Base-by-base conservation (phyloP, 2,888 invertebrate species). In the Kuschelorhynchus macadamiae region DNA sequence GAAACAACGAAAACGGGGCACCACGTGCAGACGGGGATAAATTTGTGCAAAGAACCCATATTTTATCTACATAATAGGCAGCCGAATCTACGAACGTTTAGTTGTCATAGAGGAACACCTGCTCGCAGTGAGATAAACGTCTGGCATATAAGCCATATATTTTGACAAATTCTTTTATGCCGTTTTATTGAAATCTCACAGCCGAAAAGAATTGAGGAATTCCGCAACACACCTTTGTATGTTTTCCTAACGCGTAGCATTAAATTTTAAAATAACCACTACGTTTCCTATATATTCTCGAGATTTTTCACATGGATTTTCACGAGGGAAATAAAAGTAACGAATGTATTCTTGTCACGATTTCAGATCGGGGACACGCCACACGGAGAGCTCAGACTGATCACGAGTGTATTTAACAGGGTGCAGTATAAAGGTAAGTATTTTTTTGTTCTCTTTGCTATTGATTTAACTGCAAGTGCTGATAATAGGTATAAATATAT, bases 321-420 rank as follows among this genome's bases (percentile, higher is more conserved):
- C 53, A 55, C 53, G 21, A 25, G 47, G 53, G 53, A 53, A 66
- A 72, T 72, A 72, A 68, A 68, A 68, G 49, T 69, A 69, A 64
- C 60, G 52, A 74, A 74, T 74, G 72, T 74, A 73, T 75, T 75
- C 73, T 75, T 75, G 74, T 75, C 76, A 75, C 74, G 72, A 69
- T 87, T 87, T 66, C 89, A 96, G 94, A 92, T 95, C 79, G 94
- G 95, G 56, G 94, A 95, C 77, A 91, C 90, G 60, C 92, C 93
- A 70, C 95, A 95, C 85, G 90, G 92, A 33, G 95, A 96, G 82
- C 85, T 96, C 74, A 89, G 94, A 81, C 89, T 94, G 81, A 92
- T 96, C 79, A 95, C 95, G 53, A 94, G 91, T 82, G 92, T 92
- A 72, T 95, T 96, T 85, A 92, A 88, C 83, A 93, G 93, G 87